Conservation (phyloP, 2,113 vertebrate species). For the Pelecanus crispus region DNA sequence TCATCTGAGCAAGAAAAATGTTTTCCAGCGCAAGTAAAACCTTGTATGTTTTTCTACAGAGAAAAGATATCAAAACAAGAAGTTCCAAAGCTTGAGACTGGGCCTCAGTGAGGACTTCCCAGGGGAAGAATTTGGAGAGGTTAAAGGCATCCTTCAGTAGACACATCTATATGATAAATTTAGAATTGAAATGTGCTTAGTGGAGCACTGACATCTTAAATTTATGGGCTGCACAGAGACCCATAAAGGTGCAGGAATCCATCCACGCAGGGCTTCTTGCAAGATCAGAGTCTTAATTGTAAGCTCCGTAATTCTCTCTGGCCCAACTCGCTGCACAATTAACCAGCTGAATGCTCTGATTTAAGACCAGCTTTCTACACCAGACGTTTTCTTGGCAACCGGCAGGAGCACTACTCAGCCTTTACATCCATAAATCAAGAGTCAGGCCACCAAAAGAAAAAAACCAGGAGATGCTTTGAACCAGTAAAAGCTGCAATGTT, state of each 20-base stretch:
- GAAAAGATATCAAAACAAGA: not conserved
- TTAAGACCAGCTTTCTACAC: not conserved
- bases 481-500: not conserved
- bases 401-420: not conserved
- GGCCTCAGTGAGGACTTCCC: not conserved
- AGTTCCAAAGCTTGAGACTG: not conserved
- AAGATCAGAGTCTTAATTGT: not conserved
- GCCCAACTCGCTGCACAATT: not conserved
- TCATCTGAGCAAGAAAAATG: not conserved
- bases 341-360: not conserved
- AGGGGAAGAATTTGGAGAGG: not conserved
- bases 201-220: not conserved
- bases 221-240: not conserved
- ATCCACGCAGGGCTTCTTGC: not conserved
- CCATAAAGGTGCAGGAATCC: not conserved
- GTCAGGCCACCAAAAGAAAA: not conserved
- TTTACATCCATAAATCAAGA: not conserved
- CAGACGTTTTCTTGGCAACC: not conserved
- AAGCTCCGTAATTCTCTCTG: not conserved
- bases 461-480: not conserved
- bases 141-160: not conserved
- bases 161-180: slow-evolving; percentile 21
- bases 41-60: not conserved
- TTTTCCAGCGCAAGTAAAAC: not conserved
- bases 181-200: not conserved